Percentiles rank a stretch among this genome's conserved stretches.
Evolutionary conservation across 2,888 invertebrate genomes (phyloP).

Genomic region (Dicyrtomina minuta): DNA sequence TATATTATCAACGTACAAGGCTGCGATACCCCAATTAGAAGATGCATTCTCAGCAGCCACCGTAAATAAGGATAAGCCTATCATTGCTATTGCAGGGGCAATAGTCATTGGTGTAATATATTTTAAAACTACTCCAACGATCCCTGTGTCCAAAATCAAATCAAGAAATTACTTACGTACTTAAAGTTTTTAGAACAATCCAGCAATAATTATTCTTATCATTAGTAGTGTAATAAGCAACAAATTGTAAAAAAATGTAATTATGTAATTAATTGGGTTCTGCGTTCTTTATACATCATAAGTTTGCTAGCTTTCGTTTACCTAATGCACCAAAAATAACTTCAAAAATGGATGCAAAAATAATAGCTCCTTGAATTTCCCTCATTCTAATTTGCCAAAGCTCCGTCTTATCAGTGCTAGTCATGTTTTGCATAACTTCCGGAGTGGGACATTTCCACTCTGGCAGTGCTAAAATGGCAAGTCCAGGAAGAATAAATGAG

Average conservation of each 20-base stretch:
- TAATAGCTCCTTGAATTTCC: conserved; percentile 78
- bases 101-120: conserved; percentile 82
- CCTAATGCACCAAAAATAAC: conserved; percentile 66
- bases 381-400: conserved; percentile 75
- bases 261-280: too few relatives aligned
- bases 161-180: too few relatives aligned
- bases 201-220: too few relatives aligned
- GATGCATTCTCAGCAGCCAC: conserved; percentile 79
- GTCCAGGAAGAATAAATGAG: conserved; percentile 74
- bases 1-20: conserved; percentile 64
- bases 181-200: too few relatives aligned
- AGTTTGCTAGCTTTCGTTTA: conserved; percentile 37
- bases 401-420: conserved; percentile 61
- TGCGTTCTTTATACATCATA: too few relatives aligned
- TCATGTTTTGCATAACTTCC: conserved; percentile 61
- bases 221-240: not conserved
- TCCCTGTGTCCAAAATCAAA: too few relatives aligned
- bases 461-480: conserved; percentile 72
- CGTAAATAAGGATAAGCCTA: conserved; percentile 78
- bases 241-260: too few relatives aligned
- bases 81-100: conserved; percentile 77
- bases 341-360: conserved; percentile 74
- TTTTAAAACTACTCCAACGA: conserved; percentile 72
- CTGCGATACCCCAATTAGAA: conserved; percentile 80
- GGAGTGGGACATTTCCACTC: conserved; percentile 70